Base-by-base conservation (phyloP, 2,797 vertebrate genomes). In the Stomatorhinus walkeri region DNA sequence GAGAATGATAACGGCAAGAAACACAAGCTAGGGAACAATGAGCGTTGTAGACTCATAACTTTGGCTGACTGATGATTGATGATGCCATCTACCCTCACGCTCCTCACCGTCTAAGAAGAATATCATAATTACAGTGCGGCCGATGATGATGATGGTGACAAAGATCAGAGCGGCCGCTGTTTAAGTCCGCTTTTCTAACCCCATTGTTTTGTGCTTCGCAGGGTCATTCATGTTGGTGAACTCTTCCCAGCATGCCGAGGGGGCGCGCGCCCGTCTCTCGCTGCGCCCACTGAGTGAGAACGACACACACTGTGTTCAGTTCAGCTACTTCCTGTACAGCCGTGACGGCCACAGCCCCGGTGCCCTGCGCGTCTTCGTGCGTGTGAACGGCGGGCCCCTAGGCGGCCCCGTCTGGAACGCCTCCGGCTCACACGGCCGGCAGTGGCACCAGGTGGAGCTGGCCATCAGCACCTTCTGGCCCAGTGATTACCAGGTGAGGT, bases 391-490 rank as follows among this genome's bases (percentile, higher is more conserved):
- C 0, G 98, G 97, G 0, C 95, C 96, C 0, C 92, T 96, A 91
- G 98, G 98, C 92, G 96, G 97, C 0, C 94, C 97, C 0, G 97
- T 98, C 46, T 99, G 98, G 98, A 98, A 97, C 0, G 92, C 97
- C 90, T 96, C 97, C 0, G 97, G 97, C 90, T 98, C 98, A 3
- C 97, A 97, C 0, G 97, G 97, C 6, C 96, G 90, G 19, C 97
- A 98, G 93, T 99, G 98, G 98, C 97, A 98, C 92, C 97, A 98
- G 92, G 97, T 97, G 0, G 98, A 99, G 92, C 93, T 99, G 76
- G 97, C 98, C 0, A 97, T 99, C 93, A 99, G 98, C 94, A 97
- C 97, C 36, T 99, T 99, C 95, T 99, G 98, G 98, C 98, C 98
- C 93, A 99, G 95, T 5, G 97, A 98, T 91, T 99, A 99, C 91